phyloP scores from a whole-genome alignment of 1,140 invertebrate species.

The Procambarus clarkii region DNA sequence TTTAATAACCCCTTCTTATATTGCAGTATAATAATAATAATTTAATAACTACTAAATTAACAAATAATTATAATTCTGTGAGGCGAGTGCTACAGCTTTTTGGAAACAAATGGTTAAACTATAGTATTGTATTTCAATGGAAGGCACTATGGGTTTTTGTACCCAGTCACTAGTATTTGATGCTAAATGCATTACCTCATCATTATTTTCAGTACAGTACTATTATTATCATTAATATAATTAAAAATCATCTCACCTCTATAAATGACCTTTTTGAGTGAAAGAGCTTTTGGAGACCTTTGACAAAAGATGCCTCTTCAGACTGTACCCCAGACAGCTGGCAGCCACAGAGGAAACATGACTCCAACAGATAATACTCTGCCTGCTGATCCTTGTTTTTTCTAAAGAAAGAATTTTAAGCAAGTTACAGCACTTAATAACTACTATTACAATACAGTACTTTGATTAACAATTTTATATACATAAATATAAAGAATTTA shows the following conservation, averaged over 20 bases:
- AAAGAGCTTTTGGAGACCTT: conserved; percentile 49
- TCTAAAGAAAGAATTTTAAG: conserved; percentile 3
- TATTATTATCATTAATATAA: no score
- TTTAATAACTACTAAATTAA: no score
- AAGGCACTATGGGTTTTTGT: not conserved
- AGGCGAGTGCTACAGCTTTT: not conserved
- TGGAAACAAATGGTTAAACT: not conserved
- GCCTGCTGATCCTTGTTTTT: conserved; percentile 19
- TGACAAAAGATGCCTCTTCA: conserved; percentile 59
- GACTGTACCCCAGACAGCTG: conserved; percentile 49
- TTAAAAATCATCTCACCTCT: conserved; percentile 19
- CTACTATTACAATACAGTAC: not conserved
- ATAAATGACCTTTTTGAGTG: conserved; percentile 48
- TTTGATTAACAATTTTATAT: no score
- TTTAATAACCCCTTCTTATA: not conserved
- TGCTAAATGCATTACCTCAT: no score
- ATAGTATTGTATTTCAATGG: not conserved
- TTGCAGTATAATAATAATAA: no score
- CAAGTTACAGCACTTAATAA: not conserved
- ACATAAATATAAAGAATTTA: no score
- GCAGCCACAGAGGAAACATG: conserved; percentile 44
- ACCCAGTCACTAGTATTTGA: no score
- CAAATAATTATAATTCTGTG: not conserved
- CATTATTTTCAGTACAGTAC: no score
- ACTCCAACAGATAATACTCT: conserved; percentile 46